Conservation (phyloP, 2,888 invertebrate genomes). For the Neoitamus cyanurus region DNA sequence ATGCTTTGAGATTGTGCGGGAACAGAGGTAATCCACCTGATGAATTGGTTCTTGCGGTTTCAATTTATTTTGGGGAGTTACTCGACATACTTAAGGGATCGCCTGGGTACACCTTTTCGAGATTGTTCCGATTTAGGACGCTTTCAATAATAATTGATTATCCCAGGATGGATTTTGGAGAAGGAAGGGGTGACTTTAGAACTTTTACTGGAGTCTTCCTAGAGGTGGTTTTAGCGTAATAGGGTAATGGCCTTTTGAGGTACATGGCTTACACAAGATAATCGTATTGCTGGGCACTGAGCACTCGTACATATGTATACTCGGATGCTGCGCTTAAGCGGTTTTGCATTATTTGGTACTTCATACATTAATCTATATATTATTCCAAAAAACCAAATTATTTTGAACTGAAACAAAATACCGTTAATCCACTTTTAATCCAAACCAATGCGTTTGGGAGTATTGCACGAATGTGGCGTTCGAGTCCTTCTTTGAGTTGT, state of each 20-base stretch:
- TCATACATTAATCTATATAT: too few relatives aligned
- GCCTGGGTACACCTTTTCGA: slow-evolving; percentile 2
- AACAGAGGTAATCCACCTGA: slow-evolving; percentile 27
- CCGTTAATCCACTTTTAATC: too few relatives aligned
- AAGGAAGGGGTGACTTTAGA: not conserved
- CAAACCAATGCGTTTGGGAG: too few relatives aligned
- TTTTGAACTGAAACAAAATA: too few relatives aligned
- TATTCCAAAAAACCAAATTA: too few relatives aligned
- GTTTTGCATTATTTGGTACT: too few relatives aligned
- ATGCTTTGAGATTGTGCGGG: slow-evolving; percentile 11
- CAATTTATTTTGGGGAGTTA: slow-evolving; percentile 38
- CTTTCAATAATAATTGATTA: slow-evolving; percentile 32
- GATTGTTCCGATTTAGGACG: slow-evolving; percentile 18
- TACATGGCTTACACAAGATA: not conserved
- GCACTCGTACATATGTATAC: too few relatives aligned
- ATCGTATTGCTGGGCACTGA: too few relatives aligned
- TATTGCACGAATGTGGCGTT: too few relatives aligned
- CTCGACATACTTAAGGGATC: not conserved
- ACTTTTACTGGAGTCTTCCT: not conserved
- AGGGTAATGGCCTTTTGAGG: not conserved
- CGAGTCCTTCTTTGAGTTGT: too few relatives aligned
- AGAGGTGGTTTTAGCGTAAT: not conserved
- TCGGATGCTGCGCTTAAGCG: too few relatives aligned
- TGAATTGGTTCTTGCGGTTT: slow-evolving; percentile 39
- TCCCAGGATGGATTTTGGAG: not conserved